Conservation (phyloP, 2,888 invertebrate species). For the Odontocolon sp. region DNA sequence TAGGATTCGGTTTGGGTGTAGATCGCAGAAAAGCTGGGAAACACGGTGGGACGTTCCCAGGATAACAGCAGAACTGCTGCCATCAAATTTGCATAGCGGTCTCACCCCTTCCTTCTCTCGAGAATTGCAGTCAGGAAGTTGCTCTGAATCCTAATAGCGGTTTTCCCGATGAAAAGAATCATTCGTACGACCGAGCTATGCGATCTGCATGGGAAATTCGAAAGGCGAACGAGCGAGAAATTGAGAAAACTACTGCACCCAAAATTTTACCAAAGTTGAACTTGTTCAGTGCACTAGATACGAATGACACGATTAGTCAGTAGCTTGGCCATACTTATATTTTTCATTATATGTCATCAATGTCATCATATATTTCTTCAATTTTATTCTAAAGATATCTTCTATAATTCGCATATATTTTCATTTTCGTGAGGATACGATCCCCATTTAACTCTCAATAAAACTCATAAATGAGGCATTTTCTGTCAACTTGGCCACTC, state of each 20-base stretch:
- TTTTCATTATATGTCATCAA: no score
- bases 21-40: constrained; percentile 30
- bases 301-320: no score
- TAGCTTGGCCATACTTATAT: no score
- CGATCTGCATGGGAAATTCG: constrained; percentile 56
- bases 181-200: constrained; percentile 62
- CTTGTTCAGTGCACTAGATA: constrained; percentile 7
- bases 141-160: constrained; percentile 72
- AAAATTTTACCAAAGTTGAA: constrained; percentile 25
- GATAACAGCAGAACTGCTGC: constrained; percentile 39
- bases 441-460: no score
- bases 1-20: not conserved
- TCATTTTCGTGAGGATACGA: no score
- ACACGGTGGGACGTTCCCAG: constrained; percentile 19
- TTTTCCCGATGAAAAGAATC: constrained; percentile 69
- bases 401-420: no score
- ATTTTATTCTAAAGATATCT: no score
- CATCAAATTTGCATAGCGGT: constrained; percentile 75
- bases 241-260: constrained; percentile 28
- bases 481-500: no score
- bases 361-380: no score
- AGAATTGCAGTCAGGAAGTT: constrained; percentile 69
- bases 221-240: not conserved
- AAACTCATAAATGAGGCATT: no score
- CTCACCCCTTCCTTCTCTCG: constrained; percentile 61